Percentiles rank a stretch among this genome's conserved stretches.
Evolutionary conservation across 2,888 invertebrate species (phyloP).

Genomic region (Athalia rosae): DNA sequence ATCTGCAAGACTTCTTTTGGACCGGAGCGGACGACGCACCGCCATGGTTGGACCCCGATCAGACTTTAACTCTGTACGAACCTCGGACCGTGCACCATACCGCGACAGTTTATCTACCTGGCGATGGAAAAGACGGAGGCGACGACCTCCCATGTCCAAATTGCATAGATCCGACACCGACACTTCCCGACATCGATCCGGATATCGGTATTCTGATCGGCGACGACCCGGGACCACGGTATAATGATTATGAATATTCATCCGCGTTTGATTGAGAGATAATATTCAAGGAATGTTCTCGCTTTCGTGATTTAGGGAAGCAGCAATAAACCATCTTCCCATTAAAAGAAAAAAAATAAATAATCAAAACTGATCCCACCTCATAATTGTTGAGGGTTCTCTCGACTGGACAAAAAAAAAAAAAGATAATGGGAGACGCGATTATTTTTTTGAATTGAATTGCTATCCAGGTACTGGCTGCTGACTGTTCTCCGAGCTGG

Average conservation of each 20-base stretch:
- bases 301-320: no score
- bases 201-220: conserved; percentile 68
- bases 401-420: no score
- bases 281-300: no score
- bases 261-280: no score
- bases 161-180: conserved; percentile 69
- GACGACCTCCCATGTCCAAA: conserved; percentile 61
- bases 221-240: conserved; percentile 70
- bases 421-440: no score
- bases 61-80: conserved; percentile 66
- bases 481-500: conserved; percentile 83
- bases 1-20: conserved; percentile 92
- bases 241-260: not conserved
- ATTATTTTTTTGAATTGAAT: conserved; percentile 3
- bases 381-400: no score
- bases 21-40: conserved; percentile 90
- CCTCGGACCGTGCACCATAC: conserved; percentile 68
- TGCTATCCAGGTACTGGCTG: conserved; percentile 83
- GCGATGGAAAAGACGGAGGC: conserved; percentile 52
- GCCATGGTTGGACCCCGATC: conserved; percentile 76
- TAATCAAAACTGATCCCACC: not conserved
- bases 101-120: conserved; percentile 66
- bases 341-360: not conserved
- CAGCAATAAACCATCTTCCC: no score
- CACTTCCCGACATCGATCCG: conserved; percentile 62